These are phyloP conservation scores for Cactoblastis cactorum DNA, from an alignment of 2,888 invertebrate species.

Conservation along the genomic window DNA sequence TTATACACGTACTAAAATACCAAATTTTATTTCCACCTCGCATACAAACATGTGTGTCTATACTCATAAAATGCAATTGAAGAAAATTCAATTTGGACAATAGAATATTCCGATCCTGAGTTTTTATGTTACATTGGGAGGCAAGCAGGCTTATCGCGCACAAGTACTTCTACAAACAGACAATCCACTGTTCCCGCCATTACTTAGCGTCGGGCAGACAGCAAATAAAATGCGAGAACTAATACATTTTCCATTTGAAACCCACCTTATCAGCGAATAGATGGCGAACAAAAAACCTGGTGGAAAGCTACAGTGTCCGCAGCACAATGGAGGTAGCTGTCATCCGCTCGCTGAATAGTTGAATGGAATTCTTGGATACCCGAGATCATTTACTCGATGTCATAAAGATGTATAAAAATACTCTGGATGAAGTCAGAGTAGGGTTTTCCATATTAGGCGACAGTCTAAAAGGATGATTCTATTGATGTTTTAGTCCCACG, in stretches of 20 bases:
- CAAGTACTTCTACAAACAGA: not conserved
- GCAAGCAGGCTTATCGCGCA: not conserved
- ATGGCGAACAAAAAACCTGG: not conserved
- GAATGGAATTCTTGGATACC: not conserved
- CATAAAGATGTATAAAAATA: not conserved
- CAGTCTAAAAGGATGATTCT: no score
- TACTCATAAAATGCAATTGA: no score
- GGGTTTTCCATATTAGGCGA: no score
- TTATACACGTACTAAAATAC: no score
- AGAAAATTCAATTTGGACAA: no score
- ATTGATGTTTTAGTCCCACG: no score
- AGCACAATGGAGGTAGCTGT: not conserved
- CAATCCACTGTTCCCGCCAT: constrained; percentile 1
- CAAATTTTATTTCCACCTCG: no score
- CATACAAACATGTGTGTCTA: no score
- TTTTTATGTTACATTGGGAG: not conserved
- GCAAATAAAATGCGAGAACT: constrained; percentile 6
- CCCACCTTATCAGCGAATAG: constrained; percentile 5
- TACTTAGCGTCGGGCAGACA: not conserved
- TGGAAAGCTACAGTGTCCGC: not conserved
- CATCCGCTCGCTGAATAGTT: not conserved
- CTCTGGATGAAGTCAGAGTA: no score
- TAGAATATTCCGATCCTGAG: no score
- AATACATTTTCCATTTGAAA: constrained; percentile 10
- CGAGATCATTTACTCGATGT: not conserved